Percentiles rank a stretch among this genome's conserved stretches.
Conservation (phyloP, 1,140 invertebrate genomes). For the Acromyrmex echinatior region DNA sequence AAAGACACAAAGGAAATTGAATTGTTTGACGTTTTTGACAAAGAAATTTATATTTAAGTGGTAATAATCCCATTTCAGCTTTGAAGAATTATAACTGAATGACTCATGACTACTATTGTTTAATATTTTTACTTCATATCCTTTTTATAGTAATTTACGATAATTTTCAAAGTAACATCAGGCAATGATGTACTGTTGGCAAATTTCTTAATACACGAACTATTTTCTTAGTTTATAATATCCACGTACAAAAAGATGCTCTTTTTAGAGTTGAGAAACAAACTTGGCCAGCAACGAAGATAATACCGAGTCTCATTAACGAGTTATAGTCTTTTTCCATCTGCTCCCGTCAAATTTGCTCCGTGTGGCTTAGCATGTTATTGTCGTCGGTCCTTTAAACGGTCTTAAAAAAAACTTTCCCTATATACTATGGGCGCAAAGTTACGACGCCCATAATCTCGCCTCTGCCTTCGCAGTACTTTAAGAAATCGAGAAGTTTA, state of each 20-base stretch:
- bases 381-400: constrained; percentile 32
- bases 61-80: too few species aligned
- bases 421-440: constrained; percentile 10
- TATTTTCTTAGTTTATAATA: constrained; percentile 7
- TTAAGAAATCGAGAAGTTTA: constrained; percentile 47
- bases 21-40: too few species aligned
- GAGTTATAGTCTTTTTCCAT: constrained; percentile 47
- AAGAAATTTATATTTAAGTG: too few species aligned
- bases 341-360: constrained; percentile 23
- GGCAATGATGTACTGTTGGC: neutral
- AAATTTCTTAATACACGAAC: neutral
- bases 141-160: neutral
- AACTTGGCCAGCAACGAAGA: neutral
- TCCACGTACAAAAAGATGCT: neutral
- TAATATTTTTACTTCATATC: neutral
- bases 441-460: constrained; percentile 36
- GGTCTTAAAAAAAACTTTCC: constrained; percentile 37
- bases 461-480: constrained; percentile 3
- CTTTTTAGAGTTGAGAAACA: constrained; percentile 2
- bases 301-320: constrained; percentile 32
- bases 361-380: constrained; percentile 27
- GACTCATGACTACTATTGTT: neutral
- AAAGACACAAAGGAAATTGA: too few species aligned
- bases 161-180: neutral
- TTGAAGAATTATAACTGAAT: too few species aligned